Evolutionary conservation across 2,888 invertebrate species (phyloP).

Genomic region (Muscina levida): DNA sequence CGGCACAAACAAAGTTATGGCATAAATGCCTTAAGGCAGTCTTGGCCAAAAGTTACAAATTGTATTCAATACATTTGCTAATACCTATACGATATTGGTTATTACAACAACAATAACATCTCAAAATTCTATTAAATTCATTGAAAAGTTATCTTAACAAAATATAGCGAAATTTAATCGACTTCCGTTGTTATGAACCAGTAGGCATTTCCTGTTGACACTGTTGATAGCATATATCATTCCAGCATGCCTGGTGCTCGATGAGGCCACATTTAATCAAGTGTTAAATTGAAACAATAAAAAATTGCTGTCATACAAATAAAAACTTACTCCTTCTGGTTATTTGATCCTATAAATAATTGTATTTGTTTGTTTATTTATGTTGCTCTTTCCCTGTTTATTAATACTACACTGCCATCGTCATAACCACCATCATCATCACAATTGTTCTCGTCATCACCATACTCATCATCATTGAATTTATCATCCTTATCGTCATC

Average conservation of each 20-base stretch:
- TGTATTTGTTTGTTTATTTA: slow-evolving; percentile 57
- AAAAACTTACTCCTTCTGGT: slow-evolving; percentile 48
- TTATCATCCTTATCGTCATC: background rate
- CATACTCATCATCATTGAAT: slow-evolving; percentile 17
- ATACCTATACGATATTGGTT: too few species aligned
- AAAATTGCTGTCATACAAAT: slow-evolving; percentile 26
- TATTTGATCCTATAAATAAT: slow-evolving; percentile 56
- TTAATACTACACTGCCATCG: too few species aligned
- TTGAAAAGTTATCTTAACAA: too few species aligned
- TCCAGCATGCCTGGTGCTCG: background rate
- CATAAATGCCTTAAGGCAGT: slow-evolving; percentile 39
- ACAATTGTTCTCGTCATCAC: background rate
- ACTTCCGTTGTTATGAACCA: background rate
- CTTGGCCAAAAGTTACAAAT: slow-evolving; percentile 3
- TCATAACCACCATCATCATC: slow-evolving; percentile 47
- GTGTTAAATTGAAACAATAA: slow-evolving; percentile 67
- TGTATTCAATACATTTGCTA: background rate
- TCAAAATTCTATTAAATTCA: too few species aligned
- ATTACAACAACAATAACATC: too few species aligned
- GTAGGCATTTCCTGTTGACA: background rate
- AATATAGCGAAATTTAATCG: background rate
- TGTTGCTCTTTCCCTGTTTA: slow-evolving; percentile 11
- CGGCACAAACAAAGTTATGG: slow-evolving; percentile 8
- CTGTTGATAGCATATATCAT: background rate
- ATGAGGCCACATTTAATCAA: slow-evolving; percentile 55